Conservation (phyloP, 2,113 vertebrate genomes). For the Cranoglanis bouderius region DNA sequence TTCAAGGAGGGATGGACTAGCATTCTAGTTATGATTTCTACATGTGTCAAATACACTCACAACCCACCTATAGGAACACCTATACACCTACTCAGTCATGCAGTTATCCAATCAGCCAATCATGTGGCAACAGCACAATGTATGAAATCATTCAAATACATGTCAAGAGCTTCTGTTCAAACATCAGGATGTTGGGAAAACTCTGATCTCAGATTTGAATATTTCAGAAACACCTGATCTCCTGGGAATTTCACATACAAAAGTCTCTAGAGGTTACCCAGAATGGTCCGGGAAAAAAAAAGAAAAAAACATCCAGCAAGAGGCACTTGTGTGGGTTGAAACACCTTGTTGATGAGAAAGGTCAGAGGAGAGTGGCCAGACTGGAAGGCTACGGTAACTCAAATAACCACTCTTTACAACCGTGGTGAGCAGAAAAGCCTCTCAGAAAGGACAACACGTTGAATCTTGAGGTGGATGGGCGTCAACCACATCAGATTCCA, state of each 20-base stretch:
- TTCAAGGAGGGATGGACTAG: background rate
- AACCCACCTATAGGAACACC: background rate
- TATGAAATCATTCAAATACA: background rate
- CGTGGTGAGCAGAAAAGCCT: background rate
- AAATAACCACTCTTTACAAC: background rate
- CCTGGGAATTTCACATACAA: too few relatives aligned
- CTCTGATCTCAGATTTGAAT: background rate
- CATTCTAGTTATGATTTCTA: background rate
- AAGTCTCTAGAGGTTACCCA: background rate
- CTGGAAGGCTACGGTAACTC: background rate
- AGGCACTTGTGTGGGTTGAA: background rate
- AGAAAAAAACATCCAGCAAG: background rate
- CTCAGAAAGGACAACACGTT: background rate
- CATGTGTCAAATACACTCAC: background rate
- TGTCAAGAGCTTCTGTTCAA: background rate
- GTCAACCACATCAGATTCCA: background rate
- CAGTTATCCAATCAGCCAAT: background rate
- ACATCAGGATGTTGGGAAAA: background rate
- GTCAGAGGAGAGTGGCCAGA: background rate
- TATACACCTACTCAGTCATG: background rate
- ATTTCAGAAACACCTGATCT: background rate
- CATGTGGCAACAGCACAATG: background rate
- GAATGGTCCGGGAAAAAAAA: background rate
- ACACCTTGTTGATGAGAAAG: background rate
- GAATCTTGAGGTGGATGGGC: background rate